Evolutionary conservation across 2,888 invertebrate species (phyloP), one percentile per base, ranked within the genome.

Genomic region (Troides helena): DNA sequence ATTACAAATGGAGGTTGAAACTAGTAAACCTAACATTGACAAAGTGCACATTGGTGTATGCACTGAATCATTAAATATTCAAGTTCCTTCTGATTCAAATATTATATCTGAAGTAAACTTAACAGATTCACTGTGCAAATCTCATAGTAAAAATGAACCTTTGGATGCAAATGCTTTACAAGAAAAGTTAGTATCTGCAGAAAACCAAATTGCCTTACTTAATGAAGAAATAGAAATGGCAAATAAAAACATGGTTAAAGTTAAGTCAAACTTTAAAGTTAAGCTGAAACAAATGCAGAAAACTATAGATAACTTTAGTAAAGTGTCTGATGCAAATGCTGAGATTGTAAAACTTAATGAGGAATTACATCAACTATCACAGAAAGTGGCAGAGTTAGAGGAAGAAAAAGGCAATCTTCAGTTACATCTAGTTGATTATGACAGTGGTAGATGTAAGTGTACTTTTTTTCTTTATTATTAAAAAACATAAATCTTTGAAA

Each of bases 341-440:
- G 95, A 96, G 83, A 92, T 96, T 70, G 93, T 95, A 0, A 94
- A 93, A 76, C 85, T 96, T 64, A 93, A 93, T 79, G 93, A 93
- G 71, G 95, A 95, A 79, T 93, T 95, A 75, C 93, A 94, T 73
- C 93, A 94, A 74, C 86, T 96, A 65, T 95, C 95, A 73, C 95
- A 96, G 77, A 95, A 95, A 91, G 94, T 98, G 72, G 96, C 96
- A 18, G 96, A 97, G 82, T 88, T 98, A 74, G 97, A 97, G 89
- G 97, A 97, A 86, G 98, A 98, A 89, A 98, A 98, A 90, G 97
- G 97, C 79, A 97, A 97, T 89, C 94, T 98, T 81, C 97, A 98
- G 89, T 92, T 98, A 83, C 96, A 96, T 89, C 94, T 97, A 83
- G 95, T 97, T 78, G 96, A 97, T 89, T 95, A 95, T 88, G 96